These are phyloP conservation scores for Portevinia maculata DNA, from an alignment of 2,888 invertebrate genomes.

Conservation along the genomic window DNA sequence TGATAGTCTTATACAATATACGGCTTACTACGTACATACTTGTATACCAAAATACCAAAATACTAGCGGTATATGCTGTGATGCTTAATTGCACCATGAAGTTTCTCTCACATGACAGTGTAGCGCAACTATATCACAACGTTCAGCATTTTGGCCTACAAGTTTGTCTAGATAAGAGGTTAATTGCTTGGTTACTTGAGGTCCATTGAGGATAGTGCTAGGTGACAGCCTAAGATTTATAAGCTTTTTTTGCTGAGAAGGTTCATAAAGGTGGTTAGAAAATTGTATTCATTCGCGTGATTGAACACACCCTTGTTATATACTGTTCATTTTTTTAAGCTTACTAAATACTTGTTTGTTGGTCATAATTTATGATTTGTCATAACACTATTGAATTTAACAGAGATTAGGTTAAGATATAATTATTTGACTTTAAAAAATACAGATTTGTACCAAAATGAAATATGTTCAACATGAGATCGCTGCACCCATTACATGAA, in stretches of 20 bases:
- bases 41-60: constrained; percentile 12
- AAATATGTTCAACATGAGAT: too few species aligned
- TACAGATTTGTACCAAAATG: too few species aligned
- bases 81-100: constrained; percentile 42
- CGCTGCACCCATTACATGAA: too few species aligned
- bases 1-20: constrained; percentile 31
- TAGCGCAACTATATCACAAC: constrained; percentile 19
- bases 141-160: constrained; percentile 42
- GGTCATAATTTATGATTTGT: constrained; percentile 46
- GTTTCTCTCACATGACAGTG: constrained; percentile 23
- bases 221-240: constrained; percentile 63
- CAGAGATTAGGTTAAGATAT: constrained; percentile 11
- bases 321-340: too few species aligned
- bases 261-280: constrained; percentile 45
- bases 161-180: constrained; percentile 62
- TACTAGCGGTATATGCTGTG: too few species aligned
- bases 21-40: constrained; percentile 6
- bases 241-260: constrained; percentile 10
- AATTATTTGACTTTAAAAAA: background rate
- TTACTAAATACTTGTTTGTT: constrained; percentile 14
- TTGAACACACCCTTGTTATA: constrained; percentile 49
- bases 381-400: constrained; percentile 30
- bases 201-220: constrained; percentile 48
- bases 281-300: constrained; percentile 48
- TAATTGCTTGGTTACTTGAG: constrained; percentile 60